Percentiles rank a stretch among this genome's conserved stretches.
phyloP scores from a whole-genome alignment of 2,797 vertebrate genomes.

The Schizopygopsis malacanthus region DNA sequence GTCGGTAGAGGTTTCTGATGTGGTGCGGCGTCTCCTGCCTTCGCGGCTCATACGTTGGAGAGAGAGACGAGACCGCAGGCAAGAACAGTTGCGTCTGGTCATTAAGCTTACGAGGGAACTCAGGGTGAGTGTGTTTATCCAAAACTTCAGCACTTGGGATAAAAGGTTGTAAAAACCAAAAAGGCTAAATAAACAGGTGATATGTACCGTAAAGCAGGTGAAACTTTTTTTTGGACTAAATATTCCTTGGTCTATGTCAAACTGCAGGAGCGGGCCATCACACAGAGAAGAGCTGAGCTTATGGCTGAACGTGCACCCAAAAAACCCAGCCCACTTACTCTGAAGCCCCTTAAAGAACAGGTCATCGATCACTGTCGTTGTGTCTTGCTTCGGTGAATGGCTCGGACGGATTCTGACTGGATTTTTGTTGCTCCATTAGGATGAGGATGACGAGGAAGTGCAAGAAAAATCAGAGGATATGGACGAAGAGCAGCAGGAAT shows the following conservation, averaged over 20 bases:
- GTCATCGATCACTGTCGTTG: background rate
- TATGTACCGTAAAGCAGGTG: background rate
- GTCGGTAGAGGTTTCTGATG: constrained; percentile 76
- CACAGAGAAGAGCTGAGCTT: constrained; percentile 87
- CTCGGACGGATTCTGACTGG: constrained; percentile 15
- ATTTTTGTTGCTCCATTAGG: constrained; percentile 18
- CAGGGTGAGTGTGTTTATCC: constrained; percentile 71
- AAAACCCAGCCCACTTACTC: constrained; percentile 38
- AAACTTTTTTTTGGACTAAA: background rate
- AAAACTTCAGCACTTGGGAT: background rate
- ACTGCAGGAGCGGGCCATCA: constrained; percentile 80
- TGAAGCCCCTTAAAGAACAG: background rate
- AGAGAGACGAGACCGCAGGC: constrained; percentile 68
- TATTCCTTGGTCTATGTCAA: constrained; percentile 7
- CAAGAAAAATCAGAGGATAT: constrained; percentile 57
- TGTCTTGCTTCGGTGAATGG: background rate
- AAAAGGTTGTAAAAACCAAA: background rate
- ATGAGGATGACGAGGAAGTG: constrained; percentile 50
- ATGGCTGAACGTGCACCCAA: constrained; percentile 72
- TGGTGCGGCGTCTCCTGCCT: constrained; percentile 84
- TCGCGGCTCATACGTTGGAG: constrained; percentile 80
- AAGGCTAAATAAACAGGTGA: background rate
- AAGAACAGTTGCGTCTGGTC: constrained; percentile 74
- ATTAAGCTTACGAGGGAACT: constrained; percentile 79
- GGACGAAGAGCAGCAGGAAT: constrained; percentile 65